Conservation (phyloP, 2,797 vertebrate species). For the Eleutherodactylus coqui region DNA sequence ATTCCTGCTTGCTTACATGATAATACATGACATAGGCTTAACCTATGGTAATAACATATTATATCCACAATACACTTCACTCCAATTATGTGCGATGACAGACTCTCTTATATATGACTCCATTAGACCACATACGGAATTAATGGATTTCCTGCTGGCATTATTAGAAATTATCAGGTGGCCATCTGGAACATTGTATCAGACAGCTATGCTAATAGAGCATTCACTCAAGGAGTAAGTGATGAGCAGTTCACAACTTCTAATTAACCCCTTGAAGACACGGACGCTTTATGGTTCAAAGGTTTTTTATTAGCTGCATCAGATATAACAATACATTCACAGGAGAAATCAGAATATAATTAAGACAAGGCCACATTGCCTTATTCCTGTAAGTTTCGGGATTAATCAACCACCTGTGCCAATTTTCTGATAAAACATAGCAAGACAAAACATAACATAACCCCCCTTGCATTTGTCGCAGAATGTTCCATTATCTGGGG, state of each 20-base stretch:
- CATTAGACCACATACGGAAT: slow-evolving; percentile 20
- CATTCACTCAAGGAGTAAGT: background rate
- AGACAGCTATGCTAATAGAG: background rate
- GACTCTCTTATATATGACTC: slow-evolving; percentile 1
- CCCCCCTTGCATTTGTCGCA: no score
- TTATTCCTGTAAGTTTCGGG: no score
- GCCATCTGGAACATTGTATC: background rate
- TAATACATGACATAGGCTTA: slow-evolving; percentile 35
- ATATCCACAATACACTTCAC: background rate
- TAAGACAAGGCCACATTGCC: no score
- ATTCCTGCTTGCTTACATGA: slow-evolving; percentile 8
- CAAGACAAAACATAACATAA: no score
- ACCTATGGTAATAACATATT: slow-evolving; percentile 9
- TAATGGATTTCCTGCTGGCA: background rate
- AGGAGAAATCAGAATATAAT: no score
- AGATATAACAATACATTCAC: no score
- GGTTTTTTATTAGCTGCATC: no score
- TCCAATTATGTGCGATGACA: slow-evolving; percentile 41
- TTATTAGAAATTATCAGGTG: background rate
- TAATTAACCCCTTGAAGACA: no score
- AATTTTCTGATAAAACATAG: no score
- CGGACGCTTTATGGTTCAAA: no score
- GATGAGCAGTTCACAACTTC: background rate
- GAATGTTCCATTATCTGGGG: no score
- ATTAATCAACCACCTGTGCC: no score